Percentiles rank a stretch among this genome's conserved stretches.
These are phyloP conservation scores for Ernsta delagoae DNA, from an alignment of 2,888 invertebrate species.

Conservation along the genomic window DNA sequence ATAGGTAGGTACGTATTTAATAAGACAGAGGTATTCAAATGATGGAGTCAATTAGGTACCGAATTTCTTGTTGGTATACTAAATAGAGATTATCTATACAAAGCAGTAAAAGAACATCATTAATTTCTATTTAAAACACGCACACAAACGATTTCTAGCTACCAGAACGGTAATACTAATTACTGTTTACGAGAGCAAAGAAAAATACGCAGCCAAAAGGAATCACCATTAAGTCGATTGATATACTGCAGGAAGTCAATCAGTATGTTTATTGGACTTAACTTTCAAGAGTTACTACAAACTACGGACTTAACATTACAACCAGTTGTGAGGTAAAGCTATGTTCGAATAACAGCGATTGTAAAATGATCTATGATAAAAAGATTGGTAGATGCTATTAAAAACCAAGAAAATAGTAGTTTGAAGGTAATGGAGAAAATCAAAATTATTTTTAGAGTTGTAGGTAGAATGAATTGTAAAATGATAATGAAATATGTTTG, in stretches of 20 bases:
- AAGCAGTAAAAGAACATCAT: background rate
- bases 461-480: too few relatives aligned
- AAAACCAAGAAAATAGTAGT: background rate
- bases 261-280: slow-evolving; percentile 67
- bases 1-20: too few relatives aligned
- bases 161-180: slow-evolving; percentile 22
- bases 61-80: too few relatives aligned
- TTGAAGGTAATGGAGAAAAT: too few relatives aligned
- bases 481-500: too few relatives aligned
- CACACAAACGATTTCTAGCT: slow-evolving; percentile 8
- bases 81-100: background rate
- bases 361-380: background rate
- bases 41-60: too few relatives aligned
- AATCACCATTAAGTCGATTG: slow-evolving; percentile 47
- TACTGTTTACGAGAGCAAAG: slow-evolving; percentile 44
- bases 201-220: slow-evolving; percentile 8
- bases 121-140: slow-evolving; percentile 1
- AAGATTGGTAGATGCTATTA: background rate
- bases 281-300: slow-evolving; percentile 59
- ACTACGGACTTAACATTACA: slow-evolving; percentile 14
- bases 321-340: background rate
- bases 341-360: background rate
- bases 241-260: slow-evolving; percentile 67
- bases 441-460: too few relatives aligned
- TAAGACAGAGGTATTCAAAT: too few relatives aligned